phyloP scores from a whole-genome alignment of 1,140 invertebrate genomes.

The Micrasema longulum region DNA sequence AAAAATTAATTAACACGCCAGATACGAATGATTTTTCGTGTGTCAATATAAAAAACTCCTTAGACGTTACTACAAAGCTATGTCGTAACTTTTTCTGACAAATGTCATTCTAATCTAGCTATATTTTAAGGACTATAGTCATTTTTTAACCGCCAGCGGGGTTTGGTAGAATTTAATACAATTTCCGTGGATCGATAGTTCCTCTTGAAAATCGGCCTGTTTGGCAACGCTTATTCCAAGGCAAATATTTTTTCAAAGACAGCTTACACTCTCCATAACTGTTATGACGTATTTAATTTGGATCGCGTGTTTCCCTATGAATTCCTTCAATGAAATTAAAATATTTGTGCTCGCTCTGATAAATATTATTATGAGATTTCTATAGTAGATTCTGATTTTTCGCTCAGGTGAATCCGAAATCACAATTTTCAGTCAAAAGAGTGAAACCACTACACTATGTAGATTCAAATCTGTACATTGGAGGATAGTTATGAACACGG shows the following conservation, averaged over 20 bases:
- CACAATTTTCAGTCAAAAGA: neutral
- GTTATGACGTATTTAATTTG: neutral
- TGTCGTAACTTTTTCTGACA: too few relatives aligned
- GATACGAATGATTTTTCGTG: too few relatives aligned
- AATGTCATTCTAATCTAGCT: too few relatives aligned
- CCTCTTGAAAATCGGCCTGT: neutral
- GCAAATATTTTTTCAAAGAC: neutral
- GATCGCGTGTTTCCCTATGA: too few relatives aligned
- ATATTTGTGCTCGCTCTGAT: slow-evolving; percentile 21
- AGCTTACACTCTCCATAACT: neutral
- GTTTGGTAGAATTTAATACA: neutral
- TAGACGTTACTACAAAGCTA: too few relatives aligned
- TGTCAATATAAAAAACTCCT: too few relatives aligned
- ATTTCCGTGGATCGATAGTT: neutral
- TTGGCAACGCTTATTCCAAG: neutral
- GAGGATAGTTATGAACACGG: too few relatives aligned
- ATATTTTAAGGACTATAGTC: too few relatives aligned
- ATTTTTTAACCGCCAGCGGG: neutral
- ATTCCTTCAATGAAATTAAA: slow-evolving; percentile 4
- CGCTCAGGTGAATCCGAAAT: slow-evolving; percentile 6
- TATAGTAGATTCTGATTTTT: neutral
- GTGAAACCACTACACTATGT: too few relatives aligned
- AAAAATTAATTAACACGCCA: too few relatives aligned
- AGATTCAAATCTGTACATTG: too few relatives aligned
- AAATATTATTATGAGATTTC: too few relatives aligned